Base-by-base conservation (phyloP, 1,140 invertebrate genomes). In the Microvelia longipes region DNA sequence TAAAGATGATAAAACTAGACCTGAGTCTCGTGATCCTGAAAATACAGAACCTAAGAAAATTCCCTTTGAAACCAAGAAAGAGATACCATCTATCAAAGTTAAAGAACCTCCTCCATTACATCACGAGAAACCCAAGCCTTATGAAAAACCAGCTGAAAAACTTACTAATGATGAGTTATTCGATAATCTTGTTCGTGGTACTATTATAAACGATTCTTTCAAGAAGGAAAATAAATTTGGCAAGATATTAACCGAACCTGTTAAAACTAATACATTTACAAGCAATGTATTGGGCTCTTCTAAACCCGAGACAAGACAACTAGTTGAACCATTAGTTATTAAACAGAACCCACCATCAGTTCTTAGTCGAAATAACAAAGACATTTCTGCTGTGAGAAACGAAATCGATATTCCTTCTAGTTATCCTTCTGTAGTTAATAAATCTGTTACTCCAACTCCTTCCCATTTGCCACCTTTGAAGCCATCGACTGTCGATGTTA, bases 1-100 rank as follows among this genome's bases (percentile, higher is more conserved):
- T 14, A 50, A 69, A 29, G 60, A 69, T 61, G 60, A 69, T 61
- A n/a, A n/a, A n/a, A n/a, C n/a, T n/a, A n/a, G n/a, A n/a, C 65
- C 26, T 14, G 68, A 69, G 19, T 15, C 30, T 25, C 61, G 30
- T 13, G 68, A 69, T 27, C 28, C 68, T 24, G 68, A 69, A 25
- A 60, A 30, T 24, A 28, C 28, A 26, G 68, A 62, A 62, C 25
- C 30, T 11, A 26, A 61, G 15, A 69, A 69, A 25, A 28, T 19
- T 14, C 19, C 26, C 19, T 28, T 66, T 66, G 65, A 28, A 2
- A 66, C 28, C 11, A 66, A 66, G 28, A 66, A 66, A 2, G 26
- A 28, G 25, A 66, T 66, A 19, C n/a, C n/a, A n/a, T n/a, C n/a
- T n/a, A n/a, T n/a, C n/a, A n/a, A n/a, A n/a, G n/a, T n/a, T n/a